Evolutionary conservation across 1,140 invertebrate species (phyloP).

Genomic region (Trichomalopsis sarcophagae): DNA sequence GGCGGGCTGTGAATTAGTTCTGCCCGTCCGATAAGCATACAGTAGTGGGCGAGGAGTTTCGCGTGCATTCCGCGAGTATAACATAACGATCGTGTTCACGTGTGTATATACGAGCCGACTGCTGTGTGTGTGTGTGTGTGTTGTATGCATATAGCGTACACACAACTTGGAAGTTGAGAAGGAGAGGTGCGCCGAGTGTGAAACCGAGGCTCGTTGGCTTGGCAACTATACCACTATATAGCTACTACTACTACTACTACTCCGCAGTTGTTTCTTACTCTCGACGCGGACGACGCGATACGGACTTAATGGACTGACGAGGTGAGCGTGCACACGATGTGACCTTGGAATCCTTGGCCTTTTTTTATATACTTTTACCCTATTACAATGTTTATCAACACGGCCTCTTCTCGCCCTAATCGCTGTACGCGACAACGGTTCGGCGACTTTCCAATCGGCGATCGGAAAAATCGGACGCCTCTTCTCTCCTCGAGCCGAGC

Average conservation of each 20-base stretch:
- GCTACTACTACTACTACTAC: background rate
- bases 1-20: background rate
- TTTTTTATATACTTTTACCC: too few species aligned
- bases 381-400: too few species aligned
- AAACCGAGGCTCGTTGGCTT: conserved; percentile 35
- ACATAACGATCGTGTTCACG: conserved; percentile 26
- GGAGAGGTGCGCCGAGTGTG: background rate
- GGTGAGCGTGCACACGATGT: background rate
- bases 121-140: too few species aligned
- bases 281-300: background rate
- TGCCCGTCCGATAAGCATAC: background rate
- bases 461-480: too few species aligned
- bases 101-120: background rate
- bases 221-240: conserved; percentile 22
- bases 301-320: conserved; percentile 19
- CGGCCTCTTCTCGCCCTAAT: too few species aligned
- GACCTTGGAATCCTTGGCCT: too few species aligned
- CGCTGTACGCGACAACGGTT: too few species aligned
- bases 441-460: too few species aligned
- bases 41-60: background rate
- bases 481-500: too few species aligned
- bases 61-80: background rate
- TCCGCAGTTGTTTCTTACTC: background rate
- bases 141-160: too few species aligned
- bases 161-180: background rate